Percentiles rank a stretch among this genome's conserved stretches.
Evolutionary conservation across 2,888 invertebrate genomes (phyloP).

Genomic region (Balanococcus diminutus): DNA sequence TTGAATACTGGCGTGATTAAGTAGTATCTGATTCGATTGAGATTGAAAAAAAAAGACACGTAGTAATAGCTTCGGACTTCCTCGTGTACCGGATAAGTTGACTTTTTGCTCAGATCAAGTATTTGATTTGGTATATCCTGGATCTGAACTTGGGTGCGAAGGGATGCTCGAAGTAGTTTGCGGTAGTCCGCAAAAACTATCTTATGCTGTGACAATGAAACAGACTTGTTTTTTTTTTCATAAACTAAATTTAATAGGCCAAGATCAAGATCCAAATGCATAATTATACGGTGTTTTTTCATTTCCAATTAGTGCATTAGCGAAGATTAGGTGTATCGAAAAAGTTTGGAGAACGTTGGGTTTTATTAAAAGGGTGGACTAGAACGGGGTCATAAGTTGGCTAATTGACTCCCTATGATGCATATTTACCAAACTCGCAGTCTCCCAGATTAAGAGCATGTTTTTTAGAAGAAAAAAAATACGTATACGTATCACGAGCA

Average conservation of each 20-base stretch:
- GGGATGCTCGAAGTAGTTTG: background rate
- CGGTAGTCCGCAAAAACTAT: slow-evolving; percentile 15
- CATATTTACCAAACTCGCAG: background rate
- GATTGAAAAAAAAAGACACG: background rate
- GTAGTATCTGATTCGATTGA: slow-evolving; percentile 41
- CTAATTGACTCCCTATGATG: background rate
- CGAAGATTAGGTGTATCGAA: background rate
- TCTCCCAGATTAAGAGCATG: too few relatives aligned
- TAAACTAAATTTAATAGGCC: slow-evolving; percentile 13
- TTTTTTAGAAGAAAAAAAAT: background rate
- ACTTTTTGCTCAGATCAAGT: background rate
- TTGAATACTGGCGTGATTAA: slow-evolving; percentile 20
- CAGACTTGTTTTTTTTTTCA: slow-evolving; percentile 7
- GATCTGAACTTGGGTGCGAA: background rate
- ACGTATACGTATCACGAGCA: background rate
- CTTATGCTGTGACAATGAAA: slow-evolving; percentile 40
- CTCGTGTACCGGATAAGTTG: background rate
- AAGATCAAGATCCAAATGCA: slow-evolving; percentile 19
- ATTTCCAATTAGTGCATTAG: background rate
- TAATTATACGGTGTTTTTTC: slow-evolving; percentile 25
- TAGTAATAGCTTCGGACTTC: background rate
- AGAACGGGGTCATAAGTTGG: background rate
- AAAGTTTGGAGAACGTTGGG: background rate
- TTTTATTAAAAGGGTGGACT: background rate
- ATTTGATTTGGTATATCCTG: background rate